Evolutionary conservation across 2,797 vertebrate species (phyloP).

Genomic region (Coilia nasus): DNA sequence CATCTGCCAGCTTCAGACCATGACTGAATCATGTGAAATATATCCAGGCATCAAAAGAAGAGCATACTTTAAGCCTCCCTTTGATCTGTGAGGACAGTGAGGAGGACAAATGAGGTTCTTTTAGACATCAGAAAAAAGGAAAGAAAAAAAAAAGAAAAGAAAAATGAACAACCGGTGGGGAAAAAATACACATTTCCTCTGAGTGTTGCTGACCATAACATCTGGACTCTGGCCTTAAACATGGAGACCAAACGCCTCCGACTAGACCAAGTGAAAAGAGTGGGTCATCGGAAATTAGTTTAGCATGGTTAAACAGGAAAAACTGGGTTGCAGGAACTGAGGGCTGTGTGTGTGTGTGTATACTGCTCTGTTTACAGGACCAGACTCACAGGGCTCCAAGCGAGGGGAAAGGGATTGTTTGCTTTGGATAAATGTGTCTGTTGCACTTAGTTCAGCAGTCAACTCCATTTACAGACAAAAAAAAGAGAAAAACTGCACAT

Average conservation of each 20-base stretch:
- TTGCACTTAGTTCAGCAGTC: conserved; percentile 4
- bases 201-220: background rate
- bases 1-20: background rate
- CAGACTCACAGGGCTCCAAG: background rate
- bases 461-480: background rate
- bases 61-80: background rate
- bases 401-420: conserved; percentile 1
- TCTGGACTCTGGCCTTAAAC: background rate
- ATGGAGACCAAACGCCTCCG: background rate
- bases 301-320: conserved; percentile 8
- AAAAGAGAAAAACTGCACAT: background rate
- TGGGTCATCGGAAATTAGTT: conserved; percentile 18
- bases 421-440: conserved; percentile 14
- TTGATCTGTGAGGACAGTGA: background rate
- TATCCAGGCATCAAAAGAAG: conserved; percentile 5
- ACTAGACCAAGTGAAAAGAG: background rate
- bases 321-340: background rate
- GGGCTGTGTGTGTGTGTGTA: background rate
- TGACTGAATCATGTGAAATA: conserved; percentile 8
- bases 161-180: too few relatives aligned
- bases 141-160: background rate
- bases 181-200: background rate
- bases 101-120: background rate
- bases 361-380: conserved; percentile 8
- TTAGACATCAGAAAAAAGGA: background rate